Conservation (phyloP, 2,113 vertebrate genomes). For the Felis chaus region DNA sequence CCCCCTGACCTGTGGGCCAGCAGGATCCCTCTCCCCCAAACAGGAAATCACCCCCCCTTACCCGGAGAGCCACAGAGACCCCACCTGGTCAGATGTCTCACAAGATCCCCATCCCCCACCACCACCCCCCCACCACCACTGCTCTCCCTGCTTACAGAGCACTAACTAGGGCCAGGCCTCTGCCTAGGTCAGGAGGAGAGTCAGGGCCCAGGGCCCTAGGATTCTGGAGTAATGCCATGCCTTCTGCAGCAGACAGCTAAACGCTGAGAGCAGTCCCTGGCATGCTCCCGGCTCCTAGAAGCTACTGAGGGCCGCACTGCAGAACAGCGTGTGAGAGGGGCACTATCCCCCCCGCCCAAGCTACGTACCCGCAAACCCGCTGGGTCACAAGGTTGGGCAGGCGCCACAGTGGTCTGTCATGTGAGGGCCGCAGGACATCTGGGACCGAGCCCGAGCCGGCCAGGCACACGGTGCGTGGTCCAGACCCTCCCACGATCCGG, state of each 20-base stretch:
- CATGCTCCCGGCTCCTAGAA: background rate
- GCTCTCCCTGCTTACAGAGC: background rate
- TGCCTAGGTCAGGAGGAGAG: background rate
- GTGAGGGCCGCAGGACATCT: rapidly evolving
- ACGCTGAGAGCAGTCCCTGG: background rate
- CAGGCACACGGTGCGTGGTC: background rate
- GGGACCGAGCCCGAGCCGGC: background rate
- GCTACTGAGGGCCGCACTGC: background rate
- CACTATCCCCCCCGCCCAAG: rapidly evolving
- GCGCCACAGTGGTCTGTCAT: rapidly evolving
- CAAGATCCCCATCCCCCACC: background rate
- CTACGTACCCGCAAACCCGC: rapidly evolving
- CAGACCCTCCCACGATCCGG: too few relatives aligned
- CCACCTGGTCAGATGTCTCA: background rate
- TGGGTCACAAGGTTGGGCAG: rapidly evolving
- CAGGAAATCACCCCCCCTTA: background rate
- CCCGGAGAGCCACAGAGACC: background rate
- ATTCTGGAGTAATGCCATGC: background rate
- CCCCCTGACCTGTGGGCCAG: background rate
- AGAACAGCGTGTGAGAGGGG: rapidly evolving
- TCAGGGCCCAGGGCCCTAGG: background rate
- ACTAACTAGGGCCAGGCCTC: background rate
- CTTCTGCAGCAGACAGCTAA: background rate
- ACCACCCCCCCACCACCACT: background rate
- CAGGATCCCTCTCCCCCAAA: rapidly evolving